phyloP scores from a whole-genome alignment of 2,888 invertebrate species.

The Chloromyia formosa region DNA sequence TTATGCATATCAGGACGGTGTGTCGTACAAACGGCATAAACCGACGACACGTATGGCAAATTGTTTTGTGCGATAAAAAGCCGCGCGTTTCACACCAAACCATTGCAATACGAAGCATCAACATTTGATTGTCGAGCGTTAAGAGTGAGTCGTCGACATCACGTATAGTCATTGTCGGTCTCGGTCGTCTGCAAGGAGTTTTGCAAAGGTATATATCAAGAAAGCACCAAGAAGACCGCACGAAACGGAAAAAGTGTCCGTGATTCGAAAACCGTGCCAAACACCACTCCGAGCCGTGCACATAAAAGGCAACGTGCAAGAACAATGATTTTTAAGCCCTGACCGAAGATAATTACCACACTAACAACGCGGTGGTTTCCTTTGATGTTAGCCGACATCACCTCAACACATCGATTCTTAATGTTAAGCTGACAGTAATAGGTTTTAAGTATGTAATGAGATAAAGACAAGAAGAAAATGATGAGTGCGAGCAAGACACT shows the following conservation, averaged over 20 bases:
- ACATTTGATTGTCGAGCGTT: conserved; percentile 35
- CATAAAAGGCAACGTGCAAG: conserved; percentile 36
- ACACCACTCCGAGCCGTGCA: conserved; percentile 20
- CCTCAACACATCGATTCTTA: conserved; percentile 63
- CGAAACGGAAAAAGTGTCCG: neutral
- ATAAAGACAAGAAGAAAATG: conserved; percentile 52
- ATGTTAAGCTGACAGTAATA: conserved; percentile 63
- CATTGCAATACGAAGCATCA: conserved; percentile 20
- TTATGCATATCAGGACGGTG: too few relatives aligned
- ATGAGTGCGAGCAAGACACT: conserved; percentile 30
- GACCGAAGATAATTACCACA: conserved; percentile 46
- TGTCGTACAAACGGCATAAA: neutral
- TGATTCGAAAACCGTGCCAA: conserved; percentile 31
- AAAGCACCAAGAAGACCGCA: conserved; percentile 21
- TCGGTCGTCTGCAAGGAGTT: too few relatives aligned
- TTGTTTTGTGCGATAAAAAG: conserved; percentile 25
- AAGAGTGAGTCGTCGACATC: conserved; percentile 9
- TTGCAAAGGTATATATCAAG: neutral
- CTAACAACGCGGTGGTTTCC: conserved; percentile 47
- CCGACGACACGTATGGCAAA: neutral
- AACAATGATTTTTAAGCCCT: conserved; percentile 46
- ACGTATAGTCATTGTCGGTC: too few relatives aligned
- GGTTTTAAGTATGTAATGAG: conserved; percentile 59
- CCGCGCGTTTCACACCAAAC: neutral
- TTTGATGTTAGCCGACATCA: conserved; percentile 51